Evolutionary conservation across 2,888 invertebrate species (phyloP).

Genomic region (Euzetes globulus): DNA sequence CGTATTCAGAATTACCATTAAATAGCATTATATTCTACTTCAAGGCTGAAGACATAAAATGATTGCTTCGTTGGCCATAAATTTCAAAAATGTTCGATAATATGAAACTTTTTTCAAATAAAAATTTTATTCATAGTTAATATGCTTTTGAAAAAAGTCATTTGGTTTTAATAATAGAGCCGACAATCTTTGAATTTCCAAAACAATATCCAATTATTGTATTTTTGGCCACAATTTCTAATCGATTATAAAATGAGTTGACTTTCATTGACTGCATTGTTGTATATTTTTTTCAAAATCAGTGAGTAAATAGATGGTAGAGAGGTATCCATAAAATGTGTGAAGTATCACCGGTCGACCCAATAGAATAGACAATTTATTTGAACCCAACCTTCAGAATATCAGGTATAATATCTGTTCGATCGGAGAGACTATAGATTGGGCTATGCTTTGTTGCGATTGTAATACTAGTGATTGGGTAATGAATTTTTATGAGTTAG

Average conservation of each 20-base stretch:
- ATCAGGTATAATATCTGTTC: conserved; percentile 2
- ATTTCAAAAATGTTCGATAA: neutral
- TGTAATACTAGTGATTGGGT: neutral
- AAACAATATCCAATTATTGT: conserved; percentile 27
- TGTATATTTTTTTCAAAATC: neutral
- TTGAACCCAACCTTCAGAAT: neutral
- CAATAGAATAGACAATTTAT: neutral
- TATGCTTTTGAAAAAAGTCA: no score
- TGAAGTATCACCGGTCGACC: neutral
- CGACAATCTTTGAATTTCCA: neutral
- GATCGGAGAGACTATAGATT: neutral
- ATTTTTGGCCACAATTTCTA: neutral
- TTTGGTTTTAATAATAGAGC: neutral
- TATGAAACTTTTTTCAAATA: neutral
- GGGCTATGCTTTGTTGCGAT: neutral
- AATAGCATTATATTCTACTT: conserved; percentile 27
- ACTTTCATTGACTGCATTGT: conserved; percentile 4
- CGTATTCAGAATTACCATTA: neutral
- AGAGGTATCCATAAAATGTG: conserved; percentile 14
- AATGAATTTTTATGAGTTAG: conserved; percentile 26
- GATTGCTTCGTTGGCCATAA: conserved; percentile 7
- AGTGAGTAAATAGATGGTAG: neutral
- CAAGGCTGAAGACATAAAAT: conserved; percentile 27
- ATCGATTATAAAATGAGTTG: conserved; percentile 14
- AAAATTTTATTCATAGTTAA: neutral